Evolutionary conservation across 2,797 vertebrate species (phyloP), one percentile per base, ranked within the genome.

Genomic region (Kryptopterus vitreolus): DNA sequence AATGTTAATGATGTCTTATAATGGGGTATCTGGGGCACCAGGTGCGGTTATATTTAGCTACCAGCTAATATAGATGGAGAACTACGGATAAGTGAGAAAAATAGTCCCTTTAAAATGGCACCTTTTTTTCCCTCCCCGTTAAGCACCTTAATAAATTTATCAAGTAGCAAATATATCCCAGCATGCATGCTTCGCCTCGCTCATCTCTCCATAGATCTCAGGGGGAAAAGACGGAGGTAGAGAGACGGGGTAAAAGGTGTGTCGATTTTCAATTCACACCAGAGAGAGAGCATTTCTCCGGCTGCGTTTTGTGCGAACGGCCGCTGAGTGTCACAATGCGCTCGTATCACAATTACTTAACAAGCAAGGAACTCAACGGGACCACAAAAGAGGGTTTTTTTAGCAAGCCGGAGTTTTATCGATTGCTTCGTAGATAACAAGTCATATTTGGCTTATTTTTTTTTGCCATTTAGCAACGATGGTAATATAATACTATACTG

Each of bases 251-350:
- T 10, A 31, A 20, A 52, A 50, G 16, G 15, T 50, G 26, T 31
- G 16, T 52, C 68, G 5, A 52, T 50, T 70, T 70, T 70, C 68
- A 70, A 50, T 70, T 52, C 68, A 50, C 24, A 29, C 68, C 46
- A 48, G 29, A n/a, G 50, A 29, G 68, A 50, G 68, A 50, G 20
- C 24, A 70, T 50, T 70, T 50, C 46, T 50, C 46, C 66, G 20
- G 24, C 26, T 3, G 26, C n/a, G 1, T 24, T n/a, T n/a, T n/a
- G n/a, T n/a, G 24, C n/a, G 46, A 1, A 46, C 6, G 26, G n/a
- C 1, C n/a, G 26, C 24, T 16, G 12, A 43, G 43, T 20, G 31
- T 52, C 43, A 29, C 24, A 18, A 5, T 31, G 68, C 31, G 66
- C 26, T 70, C 46, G 26, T 52, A 20, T 70, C 46, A 29, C 46